A percentile compares a stretch with the other conserved stretches of the same genome.
phyloP scores from a whole-genome alignment of 2,113 vertebrate genomes.

The Scomber scombrus region DNA sequence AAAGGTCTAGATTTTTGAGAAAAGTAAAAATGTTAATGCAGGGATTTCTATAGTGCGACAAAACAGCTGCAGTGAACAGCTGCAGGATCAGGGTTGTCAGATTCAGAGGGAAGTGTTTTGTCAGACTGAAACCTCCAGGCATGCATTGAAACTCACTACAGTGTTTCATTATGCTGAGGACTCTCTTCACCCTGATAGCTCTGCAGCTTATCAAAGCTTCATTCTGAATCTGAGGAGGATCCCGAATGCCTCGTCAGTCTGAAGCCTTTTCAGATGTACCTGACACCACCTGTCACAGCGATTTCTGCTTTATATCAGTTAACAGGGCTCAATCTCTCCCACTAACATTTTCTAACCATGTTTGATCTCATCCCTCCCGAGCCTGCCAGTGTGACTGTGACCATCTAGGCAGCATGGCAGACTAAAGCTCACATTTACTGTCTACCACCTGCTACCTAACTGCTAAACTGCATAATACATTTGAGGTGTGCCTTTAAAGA shows the following conservation, averaged over 20 bases:
- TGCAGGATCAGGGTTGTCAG: constrained; percentile 56
- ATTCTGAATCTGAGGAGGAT: constrained; percentile 35
- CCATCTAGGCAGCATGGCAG: constrained; percentile 8
- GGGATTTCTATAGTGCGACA: constrained; percentile 40
- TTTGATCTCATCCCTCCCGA: constrained; percentile 58
- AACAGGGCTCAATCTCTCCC: constrained; percentile 48
- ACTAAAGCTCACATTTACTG: constrained; percentile 36
- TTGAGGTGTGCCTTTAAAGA: constrained; percentile 26
- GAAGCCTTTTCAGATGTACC: constrained; percentile 61
- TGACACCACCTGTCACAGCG: constrained; percentile 63
- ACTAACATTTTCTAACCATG: constrained; percentile 57
- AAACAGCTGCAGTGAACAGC: constrained; percentile 66
- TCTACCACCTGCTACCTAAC: constrained; percentile 43
- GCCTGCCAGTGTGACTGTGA: constrained; percentile 25
- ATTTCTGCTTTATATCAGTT: constrained; percentile 52
- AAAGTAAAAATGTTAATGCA: constrained; percentile 25
- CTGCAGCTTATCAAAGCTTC: constrained; percentile 66
- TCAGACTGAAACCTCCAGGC: constrained; percentile 52
- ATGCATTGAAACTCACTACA: constrained; percentile 31
- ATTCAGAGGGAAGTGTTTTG: constrained; percentile 53
- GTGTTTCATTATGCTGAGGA: constrained; percentile 52
- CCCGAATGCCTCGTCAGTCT: constrained; percentile 60
- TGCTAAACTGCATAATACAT: constrained; percentile 18
- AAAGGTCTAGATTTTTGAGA: constrained; percentile 24
- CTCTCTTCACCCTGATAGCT: constrained; percentile 59